phyloP scores from a whole-genome alignment of 2,797 vertebrate species.

The Salarias fasciatus region DNA sequence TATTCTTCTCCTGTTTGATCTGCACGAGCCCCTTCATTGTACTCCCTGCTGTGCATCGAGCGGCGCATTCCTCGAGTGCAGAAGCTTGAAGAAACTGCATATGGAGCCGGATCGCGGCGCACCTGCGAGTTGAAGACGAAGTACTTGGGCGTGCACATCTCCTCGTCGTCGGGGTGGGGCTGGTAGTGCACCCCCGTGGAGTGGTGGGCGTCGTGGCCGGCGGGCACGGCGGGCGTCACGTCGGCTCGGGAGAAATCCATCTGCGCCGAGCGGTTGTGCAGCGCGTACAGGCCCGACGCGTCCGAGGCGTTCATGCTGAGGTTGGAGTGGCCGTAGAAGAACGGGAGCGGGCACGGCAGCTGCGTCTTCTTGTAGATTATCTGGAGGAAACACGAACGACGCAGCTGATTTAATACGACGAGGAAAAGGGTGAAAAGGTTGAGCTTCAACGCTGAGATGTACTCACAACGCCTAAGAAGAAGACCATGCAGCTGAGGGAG shows the following conservation, averaged over 20 bases:
- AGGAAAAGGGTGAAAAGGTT: too few species aligned
- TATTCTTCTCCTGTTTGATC: too few species aligned
- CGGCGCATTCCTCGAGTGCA: too few species aligned
- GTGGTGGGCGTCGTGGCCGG: constrained; percentile 59
- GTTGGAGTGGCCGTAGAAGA: constrained; percentile 83
- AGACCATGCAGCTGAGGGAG: constrained; percentile 97
- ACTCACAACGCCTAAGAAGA: constrained; percentile 93
- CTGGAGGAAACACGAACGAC: constrained; percentile 63
- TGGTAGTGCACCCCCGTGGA: constrained; percentile 79
- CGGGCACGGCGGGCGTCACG: constrained; percentile 61
- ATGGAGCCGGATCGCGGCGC: too few species aligned
- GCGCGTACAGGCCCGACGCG: constrained; percentile 68
- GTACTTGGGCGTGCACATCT: constrained; percentile 93
- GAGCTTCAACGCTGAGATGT: background rate
- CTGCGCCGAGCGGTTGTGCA: constrained; percentile 78
- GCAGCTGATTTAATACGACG: too few species aligned
- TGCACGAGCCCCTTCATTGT: too few species aligned
- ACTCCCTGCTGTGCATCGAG: too few species aligned
- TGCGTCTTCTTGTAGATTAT: constrained; percentile 96
- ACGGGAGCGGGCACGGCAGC: constrained; percentile 91
- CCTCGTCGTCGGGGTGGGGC: constrained; percentile 76
- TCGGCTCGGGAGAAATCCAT: constrained; percentile 85
- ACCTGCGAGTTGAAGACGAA: constrained; percentile 96
- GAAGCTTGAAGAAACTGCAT: too few species aligned
- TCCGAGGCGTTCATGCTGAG: constrained; percentile 84